Evolutionary conservation across 2,888 invertebrate species (phyloP), one percentile per base, ranked within the genome.

Genomic region (Acrobasis repandana): DNA sequence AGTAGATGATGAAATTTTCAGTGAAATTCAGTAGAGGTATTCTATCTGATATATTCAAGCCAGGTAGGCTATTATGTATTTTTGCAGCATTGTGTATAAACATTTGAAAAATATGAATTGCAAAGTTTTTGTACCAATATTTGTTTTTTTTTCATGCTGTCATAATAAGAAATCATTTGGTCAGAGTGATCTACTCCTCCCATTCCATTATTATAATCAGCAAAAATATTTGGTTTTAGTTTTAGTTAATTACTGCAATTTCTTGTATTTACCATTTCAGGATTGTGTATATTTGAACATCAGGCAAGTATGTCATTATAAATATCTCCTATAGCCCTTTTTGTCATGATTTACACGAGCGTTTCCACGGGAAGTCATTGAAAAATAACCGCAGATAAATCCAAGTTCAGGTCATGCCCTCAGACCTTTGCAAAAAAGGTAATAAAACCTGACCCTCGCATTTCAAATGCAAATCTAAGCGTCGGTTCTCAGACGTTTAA

Each of bases 401-500:
- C 67, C 62, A 54, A 64, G 62, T 67, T 58, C 60, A 59, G 63
- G 61, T 59, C 61, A 36, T 60, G 74, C 73, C 72, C 71, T 72
- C 68, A 67, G 66, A 80, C 76, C 76, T 76, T 69, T 66, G 66
- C 74, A 76, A 79, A 78, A 77, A 76, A 76, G 75, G 78, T 77
- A 84, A 81, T 84, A 81, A 83, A 82, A 75, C 75, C 73, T 73
- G 79, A 77, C 79, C 83, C 77, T 73, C 73, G 70, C 80, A 85
- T 85, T 85, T 85, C 77, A 79, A 85, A 85, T 85, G 85, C 80
- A 83, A 86, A 86, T 83, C 78, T 72, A 71, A 75, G 71, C 71
- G 74, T 70, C 74, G 72, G 73, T 68, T 76, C 73, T 70, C 71
- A 77, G 76, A 77, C 74, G 75, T 75, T 84, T 77, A 79, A 83